Percentiles rank a stretch among this genome's conserved stretches.
Conservation (phyloP, 92 coral and sea anemone species). For the Epizoanthus rinbou region DNA sequence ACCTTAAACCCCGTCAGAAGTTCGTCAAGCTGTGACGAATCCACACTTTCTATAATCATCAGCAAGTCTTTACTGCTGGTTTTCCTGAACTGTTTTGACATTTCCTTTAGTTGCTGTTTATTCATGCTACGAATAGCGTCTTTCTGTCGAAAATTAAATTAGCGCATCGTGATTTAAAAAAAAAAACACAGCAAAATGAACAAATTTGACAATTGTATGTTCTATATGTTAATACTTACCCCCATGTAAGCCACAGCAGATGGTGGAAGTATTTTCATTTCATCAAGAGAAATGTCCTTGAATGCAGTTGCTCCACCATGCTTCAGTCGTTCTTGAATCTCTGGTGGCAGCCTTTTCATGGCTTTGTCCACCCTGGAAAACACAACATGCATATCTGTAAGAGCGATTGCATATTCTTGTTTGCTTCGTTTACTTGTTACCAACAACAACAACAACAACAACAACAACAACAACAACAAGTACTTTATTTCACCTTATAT, state of each 20-base stretch:
- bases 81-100: slow-evolving; percentile 11
- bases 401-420: no score
- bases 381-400: no score
- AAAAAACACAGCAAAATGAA: neutral
- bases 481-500: no score
- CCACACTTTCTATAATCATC: slow-evolving; percentile 15
- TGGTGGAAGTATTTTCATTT: slow-evolving; percentile 32
- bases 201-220: neutral
- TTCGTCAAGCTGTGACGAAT: slow-evolving; percentile 24
- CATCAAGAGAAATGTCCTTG: slow-evolving; percentile 23
- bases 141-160: neutral
- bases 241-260: slow-evolving; percentile 43
- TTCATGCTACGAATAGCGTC: slow-evolving; percentile 38
- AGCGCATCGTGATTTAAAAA: no score
- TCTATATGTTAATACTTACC: neutral
- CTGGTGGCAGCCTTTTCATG: slow-evolving; percentile 11
- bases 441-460: no score
- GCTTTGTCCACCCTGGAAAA: slow-evolving; percentile 22
- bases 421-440: no score
- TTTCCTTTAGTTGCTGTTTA: slow-evolving; percentile 17
- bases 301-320: slow-evolving; percentile 25
- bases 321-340: slow-evolving; percentile 9
- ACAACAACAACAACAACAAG: no score
- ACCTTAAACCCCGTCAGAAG: slow-evolving; percentile 8
- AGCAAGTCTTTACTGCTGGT: slow-evolving; percentile 31